These are phyloP conservation scores for Leuciscus waleckii DNA, from an alignment of 2,797 vertebrate genomes.

Conservation along the genomic window DNA sequence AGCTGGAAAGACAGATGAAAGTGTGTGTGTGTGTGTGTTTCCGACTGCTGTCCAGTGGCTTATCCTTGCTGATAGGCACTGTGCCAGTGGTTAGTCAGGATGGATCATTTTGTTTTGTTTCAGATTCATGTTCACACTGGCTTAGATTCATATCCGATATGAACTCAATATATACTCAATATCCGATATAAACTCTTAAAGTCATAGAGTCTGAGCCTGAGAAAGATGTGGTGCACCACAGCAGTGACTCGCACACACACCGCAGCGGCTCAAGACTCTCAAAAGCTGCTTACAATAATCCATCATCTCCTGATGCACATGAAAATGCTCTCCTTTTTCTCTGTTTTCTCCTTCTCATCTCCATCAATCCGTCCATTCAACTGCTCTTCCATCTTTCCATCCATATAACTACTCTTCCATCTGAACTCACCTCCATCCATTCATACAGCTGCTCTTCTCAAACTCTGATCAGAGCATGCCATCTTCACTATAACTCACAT, in stretches of 20 bases:
- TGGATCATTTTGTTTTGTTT: slow-evolving; percentile 10
- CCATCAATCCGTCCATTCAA: not conserved
- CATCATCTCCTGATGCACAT: slow-evolving; percentile 2
- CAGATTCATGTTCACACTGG: not conserved
- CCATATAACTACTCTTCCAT: not conserved
- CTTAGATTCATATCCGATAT: not conserved
- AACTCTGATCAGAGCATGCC: not conserved
- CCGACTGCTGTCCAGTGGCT: not conserved
- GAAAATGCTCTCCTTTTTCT: not conserved
- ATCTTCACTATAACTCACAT: not conserved
- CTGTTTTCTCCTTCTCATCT: not conserved
- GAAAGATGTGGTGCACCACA: not conserved
- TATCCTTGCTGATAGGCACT: not conserved
- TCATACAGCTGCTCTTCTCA: not conserved
- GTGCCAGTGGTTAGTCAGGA: not conserved
- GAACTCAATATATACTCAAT: not conserved
- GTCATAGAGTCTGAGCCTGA: not conserved
- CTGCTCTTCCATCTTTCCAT: not conserved
- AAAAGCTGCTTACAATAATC: slow-evolving; percentile 53
- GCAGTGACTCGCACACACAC: not conserved
- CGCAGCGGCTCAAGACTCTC: slow-evolving; percentile 3
- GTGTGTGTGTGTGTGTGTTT: slow-evolving; percentile 18
- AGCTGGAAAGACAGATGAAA: not conserved
- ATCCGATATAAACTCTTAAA: not conserved
- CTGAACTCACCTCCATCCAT: not conserved